Conservation (phyloP, 2,113 vertebrate species). For the Oryzias melastigma region DNA sequence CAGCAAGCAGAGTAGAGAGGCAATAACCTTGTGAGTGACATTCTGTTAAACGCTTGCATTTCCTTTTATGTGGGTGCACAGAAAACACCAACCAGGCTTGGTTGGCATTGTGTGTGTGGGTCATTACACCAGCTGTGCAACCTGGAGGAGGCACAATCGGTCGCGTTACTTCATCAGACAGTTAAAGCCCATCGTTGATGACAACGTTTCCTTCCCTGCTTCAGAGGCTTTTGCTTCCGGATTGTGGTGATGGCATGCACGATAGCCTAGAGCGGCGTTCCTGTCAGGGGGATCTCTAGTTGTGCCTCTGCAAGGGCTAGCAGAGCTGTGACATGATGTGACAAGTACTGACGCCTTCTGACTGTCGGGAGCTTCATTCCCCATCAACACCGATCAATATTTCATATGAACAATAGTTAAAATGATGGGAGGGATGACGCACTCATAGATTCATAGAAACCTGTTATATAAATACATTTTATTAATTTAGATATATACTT, state of each 20-base stretch:
- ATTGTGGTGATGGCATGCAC: neutral
- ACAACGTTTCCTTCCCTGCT: constrained; percentile 4
- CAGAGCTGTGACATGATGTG: neutral
- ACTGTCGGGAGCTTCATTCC: neutral
- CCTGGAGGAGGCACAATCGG: constrained; percentile 34
- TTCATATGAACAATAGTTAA: constrained; percentile 9
- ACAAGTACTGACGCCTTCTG: neutral
- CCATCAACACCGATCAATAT: constrained; percentile 20
- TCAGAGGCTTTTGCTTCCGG: constrained; percentile 10
- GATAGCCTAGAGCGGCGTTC: neutral
- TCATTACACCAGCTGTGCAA: constrained; percentile 56
- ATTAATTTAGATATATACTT: no score
- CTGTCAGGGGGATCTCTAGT: constrained; percentile 13
- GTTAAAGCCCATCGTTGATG: neutral
- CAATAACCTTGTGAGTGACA: constrained; percentile 80
- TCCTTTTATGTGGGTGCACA: constrained; percentile 56
- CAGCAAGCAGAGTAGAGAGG: constrained; percentile 64
- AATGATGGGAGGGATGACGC: neutral
- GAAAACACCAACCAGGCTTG: constrained; percentile 60
- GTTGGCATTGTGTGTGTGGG: constrained; percentile 25
- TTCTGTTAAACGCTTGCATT: constrained; percentile 76
- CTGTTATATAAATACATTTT: no score
- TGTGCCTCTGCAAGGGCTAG: constrained; percentile 3
- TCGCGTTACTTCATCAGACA: constrained; percentile 16
- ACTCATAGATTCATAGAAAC: neutral